These are phyloP conservation scores for Callochromis pleurospilus DNA, from an alignment of 2,113 vertebrate genomes.

Conservation along the genomic window DNA sequence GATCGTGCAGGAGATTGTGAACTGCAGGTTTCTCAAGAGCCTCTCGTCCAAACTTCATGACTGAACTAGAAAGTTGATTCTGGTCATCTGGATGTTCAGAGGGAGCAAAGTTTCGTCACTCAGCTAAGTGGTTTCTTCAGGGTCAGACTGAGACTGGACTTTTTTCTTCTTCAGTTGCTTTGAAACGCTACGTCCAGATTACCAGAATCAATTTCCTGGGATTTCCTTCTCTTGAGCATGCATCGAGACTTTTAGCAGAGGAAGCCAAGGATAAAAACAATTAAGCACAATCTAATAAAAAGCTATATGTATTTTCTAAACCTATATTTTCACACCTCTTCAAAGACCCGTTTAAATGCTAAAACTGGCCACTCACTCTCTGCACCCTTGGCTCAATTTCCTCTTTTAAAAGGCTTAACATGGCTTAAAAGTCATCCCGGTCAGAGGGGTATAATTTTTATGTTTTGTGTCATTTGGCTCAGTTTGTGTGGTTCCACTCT, in stretches of 20 bases:
- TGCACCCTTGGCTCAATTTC: not conserved
- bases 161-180: accelerated
- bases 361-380: not conserved
- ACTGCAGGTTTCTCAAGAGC: not conserved
- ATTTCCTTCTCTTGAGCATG: not conserved
- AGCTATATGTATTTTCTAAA: not conserved
- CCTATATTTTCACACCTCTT: not conserved
- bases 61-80: not conserved
- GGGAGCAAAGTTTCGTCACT: not conserved
- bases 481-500: not conserved
- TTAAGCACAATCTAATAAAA: not conserved
- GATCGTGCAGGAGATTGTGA: not conserved
- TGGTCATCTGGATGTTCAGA: not conserved
- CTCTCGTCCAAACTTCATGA: not conserved
- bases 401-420: not conserved
- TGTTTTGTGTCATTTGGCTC: not conserved
- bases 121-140: accelerated
- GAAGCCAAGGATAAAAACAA: not conserved
- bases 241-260: not conserved
- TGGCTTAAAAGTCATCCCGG: not conserved
- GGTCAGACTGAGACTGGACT: not conserved
- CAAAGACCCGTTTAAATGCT: not conserved
- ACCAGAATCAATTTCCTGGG: not conserved
- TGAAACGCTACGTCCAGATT: not conserved
- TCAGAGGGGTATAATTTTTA: not conserved